These are phyloP conservation scores for Eristalinus sepulchralis DNA, from an alignment of 2,888 invertebrate species.

Conservation along the genomic window DNA sequence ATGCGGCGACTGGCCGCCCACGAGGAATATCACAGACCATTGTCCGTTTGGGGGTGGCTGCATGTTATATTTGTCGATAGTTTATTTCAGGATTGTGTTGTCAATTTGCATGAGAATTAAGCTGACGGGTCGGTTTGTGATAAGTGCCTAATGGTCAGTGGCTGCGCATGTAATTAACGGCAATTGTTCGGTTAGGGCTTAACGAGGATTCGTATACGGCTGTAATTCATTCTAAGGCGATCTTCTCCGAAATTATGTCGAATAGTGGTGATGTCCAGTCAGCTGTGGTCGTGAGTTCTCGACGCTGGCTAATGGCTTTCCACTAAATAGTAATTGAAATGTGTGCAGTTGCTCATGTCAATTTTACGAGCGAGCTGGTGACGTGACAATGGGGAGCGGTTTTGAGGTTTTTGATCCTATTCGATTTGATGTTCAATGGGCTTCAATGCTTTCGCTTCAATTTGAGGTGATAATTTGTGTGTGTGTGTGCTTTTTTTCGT, in stretches of 20 bases:
- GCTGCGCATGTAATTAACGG: conserved; percentile 10
- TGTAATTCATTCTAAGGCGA: conserved; percentile 2
- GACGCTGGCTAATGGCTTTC: neutral
- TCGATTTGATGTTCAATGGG: neutral
- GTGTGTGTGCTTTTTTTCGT: no score
- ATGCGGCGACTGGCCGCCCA: neutral
- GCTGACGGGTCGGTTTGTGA: neutral
- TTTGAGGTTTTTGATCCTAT: neutral
- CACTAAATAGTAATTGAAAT: neutral
- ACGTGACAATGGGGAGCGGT: neutral
- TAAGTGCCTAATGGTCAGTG: conserved; percentile 3
- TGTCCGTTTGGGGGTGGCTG: neutral
- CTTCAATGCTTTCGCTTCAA: neutral
- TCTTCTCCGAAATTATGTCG: neutral
- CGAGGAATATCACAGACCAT: neutral
- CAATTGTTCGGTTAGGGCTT: conserved; percentile 38
- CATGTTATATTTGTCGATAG: conserved; percentile 17
- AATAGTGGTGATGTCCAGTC: neutral
- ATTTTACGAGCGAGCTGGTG: neutral
- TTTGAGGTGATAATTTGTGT: no score
- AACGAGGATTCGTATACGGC: conserved; percentile 36
- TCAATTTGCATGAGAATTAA: conserved; percentile 3
- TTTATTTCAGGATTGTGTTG: neutral
- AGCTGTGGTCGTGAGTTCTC: neutral
- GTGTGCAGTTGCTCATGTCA: neutral